Evolutionary conservation across 2,888 invertebrate species (phyloP).

Genomic region (Iselma pallidipennis): DNA sequence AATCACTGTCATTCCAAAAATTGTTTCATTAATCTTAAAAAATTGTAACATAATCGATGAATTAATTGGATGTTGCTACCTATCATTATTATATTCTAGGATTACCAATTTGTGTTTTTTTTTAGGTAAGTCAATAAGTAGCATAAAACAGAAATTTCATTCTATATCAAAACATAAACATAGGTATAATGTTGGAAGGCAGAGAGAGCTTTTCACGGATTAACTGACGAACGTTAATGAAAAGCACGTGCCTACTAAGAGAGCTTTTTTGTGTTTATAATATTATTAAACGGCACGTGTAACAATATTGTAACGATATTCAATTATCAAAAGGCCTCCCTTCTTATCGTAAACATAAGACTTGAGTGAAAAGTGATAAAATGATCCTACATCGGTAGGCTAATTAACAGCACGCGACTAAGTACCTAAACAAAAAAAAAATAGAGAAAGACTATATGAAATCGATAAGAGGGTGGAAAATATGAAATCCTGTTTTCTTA

Average conservation of each 20-base stretch:
- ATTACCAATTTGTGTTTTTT: neutral
- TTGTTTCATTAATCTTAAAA: too few species aligned
- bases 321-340: neutral
- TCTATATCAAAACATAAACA: conserved; percentile 9
- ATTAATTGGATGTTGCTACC: too few species aligned
- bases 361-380: neutral
- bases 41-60: too few species aligned
- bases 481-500: too few species aligned
- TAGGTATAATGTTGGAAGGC: too few species aligned
- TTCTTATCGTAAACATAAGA: neutral
- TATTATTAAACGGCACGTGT: conserved; percentile 20
- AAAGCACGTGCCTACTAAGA: conserved; percentile 40
- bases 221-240: conserved; percentile 37
- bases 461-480: too few species aligned
- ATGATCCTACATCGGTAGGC: neutral
- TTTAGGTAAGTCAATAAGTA: too few species aligned
- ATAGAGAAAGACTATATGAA: too few species aligned
- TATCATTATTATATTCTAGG: neutral
- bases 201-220: conserved; percentile 39
- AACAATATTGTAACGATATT: conserved; percentile 15
- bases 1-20: too few species aligned
- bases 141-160: too few species aligned
- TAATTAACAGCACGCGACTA: neutral
- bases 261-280: conserved; percentile 29
- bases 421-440: too few species aligned